A percentile compares a stretch with the other conserved stretches of the same genome.
These are phyloP conservation scores for Stenurella melanura DNA, from an alignment of 2,888 invertebrate species.

Conservation along the genomic window DNA sequence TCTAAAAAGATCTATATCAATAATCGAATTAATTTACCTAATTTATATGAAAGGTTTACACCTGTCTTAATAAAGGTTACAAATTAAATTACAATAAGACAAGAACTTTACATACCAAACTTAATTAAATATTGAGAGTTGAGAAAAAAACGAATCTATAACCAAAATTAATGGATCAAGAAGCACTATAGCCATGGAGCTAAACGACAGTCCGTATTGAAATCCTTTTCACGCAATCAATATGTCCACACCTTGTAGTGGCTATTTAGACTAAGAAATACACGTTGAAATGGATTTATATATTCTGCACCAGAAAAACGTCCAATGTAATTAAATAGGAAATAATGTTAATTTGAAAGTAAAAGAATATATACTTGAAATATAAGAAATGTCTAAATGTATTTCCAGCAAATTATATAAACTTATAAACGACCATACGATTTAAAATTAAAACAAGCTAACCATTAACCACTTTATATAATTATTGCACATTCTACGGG, in stretches of 20 bases:
- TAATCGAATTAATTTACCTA: background rate
- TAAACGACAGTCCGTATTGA: background rate
- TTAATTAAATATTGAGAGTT: constrained; percentile 38
- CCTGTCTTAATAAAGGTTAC: constrained; percentile 41
- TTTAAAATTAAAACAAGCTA: no score
- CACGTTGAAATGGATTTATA: no score
- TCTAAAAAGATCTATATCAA: background rate
- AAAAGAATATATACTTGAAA: no score
- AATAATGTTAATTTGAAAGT: no score
- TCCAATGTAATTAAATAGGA: no score
- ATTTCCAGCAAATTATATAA: no score
- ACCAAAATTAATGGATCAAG: background rate
- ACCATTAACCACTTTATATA: no score
- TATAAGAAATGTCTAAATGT: no score
- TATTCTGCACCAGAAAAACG: no score
- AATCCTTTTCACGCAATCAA: background rate
- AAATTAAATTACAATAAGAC: constrained; percentile 42
- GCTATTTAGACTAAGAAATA: no score
- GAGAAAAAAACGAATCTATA: background rate
- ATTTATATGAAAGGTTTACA: constrained; percentile 28
- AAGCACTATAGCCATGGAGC: background rate
- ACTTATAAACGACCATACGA: no score
- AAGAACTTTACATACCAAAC: constrained; percentile 26
- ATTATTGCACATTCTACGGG: no score
- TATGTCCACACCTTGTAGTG: background rate